phyloP scores from a whole-genome alignment of 2,113 vertebrate genomes.

The Cavia porcellus region DNA sequence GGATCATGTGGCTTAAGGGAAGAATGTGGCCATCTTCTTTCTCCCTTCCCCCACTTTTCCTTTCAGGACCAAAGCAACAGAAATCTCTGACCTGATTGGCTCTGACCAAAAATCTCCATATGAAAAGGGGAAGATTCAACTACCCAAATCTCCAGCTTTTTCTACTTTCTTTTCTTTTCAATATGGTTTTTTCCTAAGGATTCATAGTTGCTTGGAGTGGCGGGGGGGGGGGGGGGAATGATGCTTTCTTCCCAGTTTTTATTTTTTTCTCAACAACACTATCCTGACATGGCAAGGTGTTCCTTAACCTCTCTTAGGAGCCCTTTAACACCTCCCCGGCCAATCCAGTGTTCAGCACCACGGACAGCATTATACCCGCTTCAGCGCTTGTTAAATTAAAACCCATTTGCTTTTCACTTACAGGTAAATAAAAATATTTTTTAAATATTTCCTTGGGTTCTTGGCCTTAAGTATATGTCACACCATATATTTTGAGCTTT shows the following conservation, averaged over 20 bases:
- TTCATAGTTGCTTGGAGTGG: not conserved
- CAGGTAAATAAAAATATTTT: conserved; percentile 66
- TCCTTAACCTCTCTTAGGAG: not conserved
- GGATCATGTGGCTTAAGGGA: conserved; percentile 79
- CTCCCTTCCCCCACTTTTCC: conserved; percentile 77
- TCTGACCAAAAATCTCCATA: conserved; percentile 77
- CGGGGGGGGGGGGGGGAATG: not conserved
- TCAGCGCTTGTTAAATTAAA: not conserved
- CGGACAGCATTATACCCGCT: conserved; percentile 78
- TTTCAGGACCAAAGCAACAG: conserved; percentile 72
- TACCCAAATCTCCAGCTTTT: conserved; percentile 31
- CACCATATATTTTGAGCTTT: not conserved
- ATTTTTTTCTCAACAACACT: not conserved
- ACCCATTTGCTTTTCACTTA: conserved; percentile 15
- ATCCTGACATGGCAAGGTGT: not conserved
- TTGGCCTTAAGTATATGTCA: not conserved
- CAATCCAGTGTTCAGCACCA: conserved; percentile 81
- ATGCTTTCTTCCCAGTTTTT: not conserved
- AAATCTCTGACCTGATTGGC: conserved; percentile 77
- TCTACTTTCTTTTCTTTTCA: conserved; percentile 19
- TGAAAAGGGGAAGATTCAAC: conserved; percentile 70
- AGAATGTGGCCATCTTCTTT: conserved; percentile 47
- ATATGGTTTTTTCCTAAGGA: conserved; percentile 26
- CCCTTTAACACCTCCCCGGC: not conserved
- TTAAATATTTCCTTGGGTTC: not conserved